These are phyloP conservation scores for Pseudochirops corinnae DNA, from an alignment of 2,797 vertebrate species.

Conservation along the genomic window DNA sequence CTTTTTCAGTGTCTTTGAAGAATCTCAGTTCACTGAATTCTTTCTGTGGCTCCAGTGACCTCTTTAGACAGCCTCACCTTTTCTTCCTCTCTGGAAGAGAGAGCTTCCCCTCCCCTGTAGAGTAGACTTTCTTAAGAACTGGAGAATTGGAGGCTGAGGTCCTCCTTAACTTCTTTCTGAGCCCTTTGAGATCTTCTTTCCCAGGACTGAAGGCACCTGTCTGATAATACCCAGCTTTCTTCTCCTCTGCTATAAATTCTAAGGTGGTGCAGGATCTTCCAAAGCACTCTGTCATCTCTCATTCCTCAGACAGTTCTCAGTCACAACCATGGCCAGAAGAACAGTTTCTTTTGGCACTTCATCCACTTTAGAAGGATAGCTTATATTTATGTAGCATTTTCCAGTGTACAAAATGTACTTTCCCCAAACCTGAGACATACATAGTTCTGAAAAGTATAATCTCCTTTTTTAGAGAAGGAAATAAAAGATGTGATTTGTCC, in stretches of 20 bases:
- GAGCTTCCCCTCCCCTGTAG: too few relatives aligned
- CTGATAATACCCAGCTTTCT: neutral
- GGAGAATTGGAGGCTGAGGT: neutral
- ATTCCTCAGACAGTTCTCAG: too few relatives aligned
- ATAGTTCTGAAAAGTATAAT: neutral
- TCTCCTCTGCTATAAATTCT: neutral
- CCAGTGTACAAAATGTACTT: too few relatives aligned
- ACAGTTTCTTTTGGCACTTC: too few relatives aligned
- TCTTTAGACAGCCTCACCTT: too few relatives aligned
- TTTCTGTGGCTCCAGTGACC: too few relatives aligned
- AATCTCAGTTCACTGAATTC: too few relatives aligned
- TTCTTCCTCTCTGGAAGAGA: neutral
- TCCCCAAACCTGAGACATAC: neutral
- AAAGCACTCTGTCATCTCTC: too few relatives aligned
- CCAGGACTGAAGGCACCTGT: neutral
- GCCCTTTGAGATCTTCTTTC: neutral
- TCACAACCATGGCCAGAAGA: too few relatives aligned
- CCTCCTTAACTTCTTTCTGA: neutral
- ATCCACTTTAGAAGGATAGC: neutral
- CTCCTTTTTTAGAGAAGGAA: neutral
- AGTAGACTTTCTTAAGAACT: neutral
- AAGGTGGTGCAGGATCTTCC: neutral
- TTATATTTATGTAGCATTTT: neutral
- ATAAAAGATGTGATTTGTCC: neutral
- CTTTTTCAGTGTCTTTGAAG: neutral